phyloP scores from a whole-genome alignment of 92 coral and sea anemone species.

The Scolanthus callimorphus region DNA sequence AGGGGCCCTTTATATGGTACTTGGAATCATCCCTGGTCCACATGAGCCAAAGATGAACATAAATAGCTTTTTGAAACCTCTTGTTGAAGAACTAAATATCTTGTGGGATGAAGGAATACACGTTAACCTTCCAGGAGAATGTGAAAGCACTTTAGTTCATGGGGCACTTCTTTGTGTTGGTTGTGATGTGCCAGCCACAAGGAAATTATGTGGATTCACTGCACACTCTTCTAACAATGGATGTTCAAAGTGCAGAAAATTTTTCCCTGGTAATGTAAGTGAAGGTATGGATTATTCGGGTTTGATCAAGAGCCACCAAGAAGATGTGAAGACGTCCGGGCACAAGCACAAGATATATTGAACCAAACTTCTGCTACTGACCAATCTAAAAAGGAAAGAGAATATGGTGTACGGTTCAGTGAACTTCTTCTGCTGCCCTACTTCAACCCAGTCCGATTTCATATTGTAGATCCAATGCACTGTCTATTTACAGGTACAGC shows the following conservation, averaged over 20 bases:
- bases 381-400: background rate
- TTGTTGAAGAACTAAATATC: constrained; percentile 24
- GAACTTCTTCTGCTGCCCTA: too few species aligned
- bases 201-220: too few species aligned
- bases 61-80: constrained; percentile 21
- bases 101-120: constrained; percentile 24
- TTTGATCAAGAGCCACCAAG: constrained; percentile 29
- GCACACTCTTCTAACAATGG: constrained; percentile 24
- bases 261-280: constrained; percentile 32
- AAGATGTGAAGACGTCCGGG: constrained; percentile 8
- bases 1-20: constrained; percentile 50
- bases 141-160: background rate
- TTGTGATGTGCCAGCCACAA: too few species aligned
- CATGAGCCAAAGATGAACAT: too few species aligned
- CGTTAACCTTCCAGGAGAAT: background rate
- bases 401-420: constrained; percentile 22
- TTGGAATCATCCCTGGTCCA: constrained; percentile 46
- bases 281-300: too few species aligned
- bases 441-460: constrained; percentile 44
- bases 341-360: constrained; percentile 27
- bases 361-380: constrained; percentile 32
- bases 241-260: constrained; percentile 48
- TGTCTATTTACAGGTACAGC: constrained; percentile 59
- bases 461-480: too few species aligned
- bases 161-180: constrained; percentile 3